Base-by-base conservation (phyloP, 2,113 vertebrate species). In the Thomomys bottae region DNA sequence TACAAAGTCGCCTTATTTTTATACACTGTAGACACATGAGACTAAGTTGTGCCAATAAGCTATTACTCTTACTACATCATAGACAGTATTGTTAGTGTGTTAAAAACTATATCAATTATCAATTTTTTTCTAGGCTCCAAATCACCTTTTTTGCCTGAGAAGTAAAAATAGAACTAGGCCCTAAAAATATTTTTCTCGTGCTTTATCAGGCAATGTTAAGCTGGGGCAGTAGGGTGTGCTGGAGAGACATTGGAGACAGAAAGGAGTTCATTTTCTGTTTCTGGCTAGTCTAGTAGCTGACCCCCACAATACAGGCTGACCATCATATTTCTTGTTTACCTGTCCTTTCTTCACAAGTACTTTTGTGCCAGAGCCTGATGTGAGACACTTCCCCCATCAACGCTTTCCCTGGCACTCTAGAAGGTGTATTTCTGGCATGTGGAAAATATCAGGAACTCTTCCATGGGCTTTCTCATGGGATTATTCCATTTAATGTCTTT, bases 171-270 rank as follows among this genome's bases (percentile, higher is more conserved):
- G 28, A 84, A 89, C 14, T 67, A 64, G 64, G 11, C 21, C 45
- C 83, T 92, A 83, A 61, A 61, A 57, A 42, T 49, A n/a, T 45
- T 84, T 93, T 87, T 30, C 28, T 59, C 82, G 64, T 92, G 9
- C 32, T 38, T 26, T 11, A 36, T 59, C 26, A 10, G 36, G 24
- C 57, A 85, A 10, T 77, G 45, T 87, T 84, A 80, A 87, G 1
- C 23, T 85, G 64, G n/a, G 30, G 75, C 79, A 72, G 38, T 30
- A 90, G 80, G 84, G 42, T 61, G 81, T 32, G 57, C 45, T 70
- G 7, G 45, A 38, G 67, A 94, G 67, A 63, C 4, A 20, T 2
- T 61, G 5, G 28, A 38, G 21, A 6, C 67, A 63, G 32, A 72
- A 40, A 87, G 26, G 2, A 18, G 3, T 92, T 67, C 64, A 45